These are phyloP conservation scores for Bufotes viridis DNA, from an alignment of 2,797 vertebrate genomes.

Conservation along the genomic window DNA sequence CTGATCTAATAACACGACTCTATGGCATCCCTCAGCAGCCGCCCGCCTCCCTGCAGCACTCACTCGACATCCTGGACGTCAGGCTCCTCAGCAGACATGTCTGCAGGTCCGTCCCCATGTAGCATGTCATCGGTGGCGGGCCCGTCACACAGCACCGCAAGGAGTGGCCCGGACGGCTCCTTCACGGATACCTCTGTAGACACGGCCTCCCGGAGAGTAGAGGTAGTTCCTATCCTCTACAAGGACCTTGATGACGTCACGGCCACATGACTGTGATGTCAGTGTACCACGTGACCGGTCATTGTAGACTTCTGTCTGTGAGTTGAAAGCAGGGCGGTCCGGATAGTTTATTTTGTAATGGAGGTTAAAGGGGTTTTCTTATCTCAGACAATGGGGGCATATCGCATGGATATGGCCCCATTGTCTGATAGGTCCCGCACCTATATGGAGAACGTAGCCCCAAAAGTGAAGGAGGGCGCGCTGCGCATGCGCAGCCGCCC, in stretches of 20 bases:
- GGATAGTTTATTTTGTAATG: no score
- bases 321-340: no score
- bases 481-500: no score
- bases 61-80: slow-evolving; percentile 47
- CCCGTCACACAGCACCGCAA: slow-evolving; percentile 22
- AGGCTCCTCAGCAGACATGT: slow-evolving; percentile 53
- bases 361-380: no score
- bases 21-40: no score
- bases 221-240: slow-evolving; percentile 11
- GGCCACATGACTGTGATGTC: slow-evolving; percentile 8
- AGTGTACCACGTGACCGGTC: not conserved
- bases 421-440: no score
- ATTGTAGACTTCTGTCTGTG: no score
- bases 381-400: no score
- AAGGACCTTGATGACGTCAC: slow-evolving; percentile 21
- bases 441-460: no score
- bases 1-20: no score
- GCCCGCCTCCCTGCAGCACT: slow-evolving; percentile 10
- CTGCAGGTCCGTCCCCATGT: slow-evolving; percentile 54
- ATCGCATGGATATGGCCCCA: no score
- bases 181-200: not conserved
- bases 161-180: slow-evolving; percentile 32
- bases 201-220: slow-evolving; percentile 22
- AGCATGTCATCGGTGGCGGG: slow-evolving; percentile 52
- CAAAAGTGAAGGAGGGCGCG: no score